phyloP scores from a whole-genome alignment of 2,888 invertebrate genomes.

The Neuroscelio doddi region DNA sequence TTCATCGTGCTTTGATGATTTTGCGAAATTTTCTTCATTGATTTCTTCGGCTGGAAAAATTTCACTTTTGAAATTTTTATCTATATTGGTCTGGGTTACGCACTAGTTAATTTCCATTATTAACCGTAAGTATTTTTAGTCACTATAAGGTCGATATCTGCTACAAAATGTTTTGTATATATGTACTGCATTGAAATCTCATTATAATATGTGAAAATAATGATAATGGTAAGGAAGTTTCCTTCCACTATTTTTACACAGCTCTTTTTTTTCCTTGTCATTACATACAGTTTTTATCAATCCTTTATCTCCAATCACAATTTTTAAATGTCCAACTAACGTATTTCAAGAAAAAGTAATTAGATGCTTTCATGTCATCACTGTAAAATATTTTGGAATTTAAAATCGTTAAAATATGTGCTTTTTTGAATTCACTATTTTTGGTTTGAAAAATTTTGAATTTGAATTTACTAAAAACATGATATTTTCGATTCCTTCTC shows the following conservation, averaged over 20 bases:
- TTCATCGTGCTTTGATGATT: not conserved
- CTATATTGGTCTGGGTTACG: slow-evolving; percentile 32
- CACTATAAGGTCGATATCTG: slow-evolving; percentile 42
- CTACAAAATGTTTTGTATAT: slow-evolving; percentile 28
- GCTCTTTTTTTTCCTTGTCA: slow-evolving; percentile 20
- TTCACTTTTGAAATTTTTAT: slow-evolving; percentile 13
- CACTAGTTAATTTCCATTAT: slow-evolving; percentile 37
- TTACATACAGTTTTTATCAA: slow-evolving; percentile 1
- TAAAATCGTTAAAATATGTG: too few relatives aligned
- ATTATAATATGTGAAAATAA: slow-evolving; percentile 4
- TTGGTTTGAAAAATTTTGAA: not conserved
- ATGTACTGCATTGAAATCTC: slow-evolving; percentile 5
- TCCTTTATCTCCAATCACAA: slow-evolving; percentile 4
- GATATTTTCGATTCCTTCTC: too few relatives aligned
- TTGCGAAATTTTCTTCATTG: not conserved
- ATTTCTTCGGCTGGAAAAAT: too few relatives aligned
- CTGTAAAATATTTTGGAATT: too few relatives aligned
- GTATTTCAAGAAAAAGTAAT: slow-evolving; percentile 25
- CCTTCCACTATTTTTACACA: slow-evolving; percentile 19
- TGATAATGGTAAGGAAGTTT: slow-evolving; percentile 28
- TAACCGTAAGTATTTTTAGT: slow-evolving; percentile 44
- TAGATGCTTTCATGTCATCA: too few relatives aligned
- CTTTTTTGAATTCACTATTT: too few relatives aligned
- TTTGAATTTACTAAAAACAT: too few relatives aligned
- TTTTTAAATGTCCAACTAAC: not conserved